A percentile compares a stretch with the other conserved stretches of the same genome.
Evolutionary conservation across 2,113 vertebrate genomes (phyloP).

Genomic region (Melanocharis versteri): DNA sequence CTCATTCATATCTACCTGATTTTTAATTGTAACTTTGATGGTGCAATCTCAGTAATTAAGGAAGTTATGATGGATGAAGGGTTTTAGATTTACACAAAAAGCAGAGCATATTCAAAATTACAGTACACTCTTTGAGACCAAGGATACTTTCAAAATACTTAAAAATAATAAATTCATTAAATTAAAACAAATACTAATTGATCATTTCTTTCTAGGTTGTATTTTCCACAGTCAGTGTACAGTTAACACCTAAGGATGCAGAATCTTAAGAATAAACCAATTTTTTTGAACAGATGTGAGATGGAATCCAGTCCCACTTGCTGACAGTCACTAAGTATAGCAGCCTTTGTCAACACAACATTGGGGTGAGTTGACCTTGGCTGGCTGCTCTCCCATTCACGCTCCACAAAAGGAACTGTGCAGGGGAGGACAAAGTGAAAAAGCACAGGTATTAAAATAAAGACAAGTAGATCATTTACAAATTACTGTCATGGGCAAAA

Average conservation of each 20-base stretch:
- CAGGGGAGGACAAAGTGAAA: not conserved
- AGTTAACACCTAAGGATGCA: not conserved
- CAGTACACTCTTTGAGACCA: not conserved
- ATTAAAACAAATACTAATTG: not conserved
- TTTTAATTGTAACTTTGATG: not conserved
- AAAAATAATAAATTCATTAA: not conserved
- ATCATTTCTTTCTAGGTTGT: not conserved
- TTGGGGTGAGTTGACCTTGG: not conserved
- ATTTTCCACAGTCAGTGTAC: not conserved
- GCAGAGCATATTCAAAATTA: not conserved
- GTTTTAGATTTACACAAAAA: not conserved
- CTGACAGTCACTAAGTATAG: not conserved
- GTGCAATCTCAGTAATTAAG: not conserved
- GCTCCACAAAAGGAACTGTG: fast-evolving
- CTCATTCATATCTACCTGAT: not conserved
- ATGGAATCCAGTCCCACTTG: not conserved
- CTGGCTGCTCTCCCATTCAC: not conserved
- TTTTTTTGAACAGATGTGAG: not conserved
- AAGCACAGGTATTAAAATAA: not conserved
- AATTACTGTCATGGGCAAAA: not conserved
- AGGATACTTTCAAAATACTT: not conserved
- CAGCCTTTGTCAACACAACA: not conserved
- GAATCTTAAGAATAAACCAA: not conserved
- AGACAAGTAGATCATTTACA: not conserved
- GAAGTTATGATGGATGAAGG: not conserved